Evolutionary conservation across 2,888 invertebrate genomes (phyloP).

Genomic region (Rhagonycha fulva): DNA sequence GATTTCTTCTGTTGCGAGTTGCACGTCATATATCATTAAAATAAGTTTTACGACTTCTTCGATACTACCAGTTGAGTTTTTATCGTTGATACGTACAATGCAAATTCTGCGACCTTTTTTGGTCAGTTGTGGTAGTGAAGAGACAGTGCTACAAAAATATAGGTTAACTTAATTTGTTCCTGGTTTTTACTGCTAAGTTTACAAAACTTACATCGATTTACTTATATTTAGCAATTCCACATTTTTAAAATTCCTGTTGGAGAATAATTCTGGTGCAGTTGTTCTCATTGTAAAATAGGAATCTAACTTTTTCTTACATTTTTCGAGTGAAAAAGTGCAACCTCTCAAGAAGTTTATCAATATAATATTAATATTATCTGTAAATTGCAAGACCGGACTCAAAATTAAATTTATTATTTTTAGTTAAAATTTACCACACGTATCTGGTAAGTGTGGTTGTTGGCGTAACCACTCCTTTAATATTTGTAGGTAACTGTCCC

Average conservation of each 20-base stretch:
- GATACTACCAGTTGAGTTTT: too few species aligned
- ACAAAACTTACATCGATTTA: constrained; percentile 69
- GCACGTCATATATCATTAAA: too few species aligned
- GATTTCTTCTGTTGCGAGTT: too few species aligned
- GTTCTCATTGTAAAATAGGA: constrained; percentile 88
- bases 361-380: too few species aligned
- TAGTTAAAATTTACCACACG: constrained; percentile 62
- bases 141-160: constrained; percentile 65
- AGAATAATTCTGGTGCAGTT: constrained; percentile 81
- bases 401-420: too few species aligned
- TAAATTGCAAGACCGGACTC: too few species aligned
- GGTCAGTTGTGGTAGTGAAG: constrained; percentile 55
- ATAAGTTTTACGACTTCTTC: too few species aligned
- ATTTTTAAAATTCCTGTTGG: constrained; percentile 72
- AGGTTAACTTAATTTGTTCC: not conserved
- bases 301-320: constrained; percentile 82
- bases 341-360: constrained; percentile 86
- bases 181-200: too few species aligned
- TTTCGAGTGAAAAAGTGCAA: constrained; percentile 85
- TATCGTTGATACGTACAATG: too few species aligned
- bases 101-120: too few species aligned
- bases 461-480: constrained; percentile 72
- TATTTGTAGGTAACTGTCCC: constrained; percentile 61
- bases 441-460: constrained; percentile 68
- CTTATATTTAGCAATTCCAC: constrained; percentile 74